Base-by-base conservation (phyloP, 2,113 vertebrate species). In the Nerophis lumbriciformis region DNA sequence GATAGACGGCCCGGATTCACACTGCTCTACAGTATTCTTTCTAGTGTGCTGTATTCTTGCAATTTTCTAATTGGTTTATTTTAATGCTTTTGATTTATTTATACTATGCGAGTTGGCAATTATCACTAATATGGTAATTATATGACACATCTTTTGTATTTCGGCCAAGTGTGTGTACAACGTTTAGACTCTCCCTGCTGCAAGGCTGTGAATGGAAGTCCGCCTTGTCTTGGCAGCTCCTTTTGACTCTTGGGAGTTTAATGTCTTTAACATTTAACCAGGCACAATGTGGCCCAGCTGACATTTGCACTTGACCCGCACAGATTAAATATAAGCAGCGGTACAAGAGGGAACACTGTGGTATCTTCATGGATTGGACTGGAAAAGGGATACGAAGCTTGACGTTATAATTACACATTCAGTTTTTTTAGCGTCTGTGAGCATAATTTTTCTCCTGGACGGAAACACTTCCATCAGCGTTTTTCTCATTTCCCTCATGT, bases 401-500 rank as follows among this genome's bases (percentile, higher is more conserved):
- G 9, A 45, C 42, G 12, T 12, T 5, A 4, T 45, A 11, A 12
- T 45, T 45, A 12, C 12, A 11, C 10, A 45, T 45, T 45, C 42
- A 45, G 9, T 0, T 21, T 57, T 57, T 57, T 69, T 58, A 52
- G 53, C 16, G 21, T 72, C 56, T 79, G 56, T 60, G 58, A 56
- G 55, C 58, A 72, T 74, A 77, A 71, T 80, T 76, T 55, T 74
- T 51, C 62, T 59, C 63, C 53, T 6, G 53, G 56, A 63, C 69
- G 60, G 42, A 61, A 79, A 78, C 56, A 45, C 73, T 77, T 69
- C 69, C 21, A 47, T 82, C 76, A 83, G 78, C 74, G 63, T 76
- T 75, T 69, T 62, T 16, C 59, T 57, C 63, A 52, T 69, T 82
- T 77, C 53, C 72, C 71, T 66, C 69, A 69, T 77, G 71, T 81